These are phyloP conservation scores for Hetaerina titia DNA, from an alignment of 2,888 invertebrate species.

Conservation along the genomic window DNA sequence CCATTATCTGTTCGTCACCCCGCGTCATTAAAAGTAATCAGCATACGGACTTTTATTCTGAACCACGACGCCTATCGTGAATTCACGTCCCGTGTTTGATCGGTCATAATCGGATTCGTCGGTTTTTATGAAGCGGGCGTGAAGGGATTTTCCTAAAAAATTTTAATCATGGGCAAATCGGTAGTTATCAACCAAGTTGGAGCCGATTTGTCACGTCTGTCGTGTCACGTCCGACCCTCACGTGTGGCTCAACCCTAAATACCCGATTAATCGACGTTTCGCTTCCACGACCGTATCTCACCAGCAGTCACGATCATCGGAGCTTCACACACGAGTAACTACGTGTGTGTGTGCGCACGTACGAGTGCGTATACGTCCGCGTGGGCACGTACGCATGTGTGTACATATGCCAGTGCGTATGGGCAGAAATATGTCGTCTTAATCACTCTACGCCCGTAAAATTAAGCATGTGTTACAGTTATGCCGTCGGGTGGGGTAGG, in stretches of 20 bases:
- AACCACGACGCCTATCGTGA: neutral
- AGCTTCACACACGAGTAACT: too few species aligned
- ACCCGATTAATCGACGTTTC: neutral
- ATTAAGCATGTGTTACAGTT: constrained; percentile 16
- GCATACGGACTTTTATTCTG: neutral
- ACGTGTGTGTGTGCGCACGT: too few species aligned
- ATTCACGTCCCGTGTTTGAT: neutral
- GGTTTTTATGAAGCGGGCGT: neutral
- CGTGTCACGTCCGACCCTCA: constrained; percentile 17
- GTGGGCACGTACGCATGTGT: too few species aligned
- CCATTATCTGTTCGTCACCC: neutral
- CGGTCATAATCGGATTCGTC: neutral
- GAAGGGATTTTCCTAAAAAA: constrained; percentile 7
- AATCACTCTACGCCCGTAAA: neutral
- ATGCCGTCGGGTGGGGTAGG: neutral
- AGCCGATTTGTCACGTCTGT: neutral
- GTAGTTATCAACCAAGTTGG: neutral
- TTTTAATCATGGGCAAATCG: neutral
- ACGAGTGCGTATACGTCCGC: too few species aligned
- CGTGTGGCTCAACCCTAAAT: neutral
- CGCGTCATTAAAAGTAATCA: neutral
- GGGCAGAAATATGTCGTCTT: neutral
- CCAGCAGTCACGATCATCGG: neutral
- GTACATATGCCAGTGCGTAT: too few species aligned
- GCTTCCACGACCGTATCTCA: neutral